These are phyloP conservation scores for Pampusana beccarii DNA, from an alignment of 2,113 vertebrate species.

Conservation along the genomic window DNA sequence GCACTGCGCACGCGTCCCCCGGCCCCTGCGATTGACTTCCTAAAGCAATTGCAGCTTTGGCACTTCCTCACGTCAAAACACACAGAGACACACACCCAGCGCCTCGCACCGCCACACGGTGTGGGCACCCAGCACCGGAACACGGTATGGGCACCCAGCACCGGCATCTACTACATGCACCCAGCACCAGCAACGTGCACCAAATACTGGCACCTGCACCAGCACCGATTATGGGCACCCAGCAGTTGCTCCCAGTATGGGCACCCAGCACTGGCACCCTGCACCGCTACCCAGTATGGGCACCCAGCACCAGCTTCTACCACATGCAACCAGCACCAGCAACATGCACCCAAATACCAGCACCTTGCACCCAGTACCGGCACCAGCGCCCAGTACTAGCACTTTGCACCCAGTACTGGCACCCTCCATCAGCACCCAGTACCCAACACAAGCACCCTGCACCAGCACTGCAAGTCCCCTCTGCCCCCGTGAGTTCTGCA, in stretches of 20 bases:
- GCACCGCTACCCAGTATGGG: background rate
- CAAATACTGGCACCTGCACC: too few relatives aligned
- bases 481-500: background rate
- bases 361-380: background rate
- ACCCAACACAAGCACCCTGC: background rate
- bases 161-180: background rate
- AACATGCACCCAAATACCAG: too few relatives aligned
- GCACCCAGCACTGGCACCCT: too few relatives aligned
- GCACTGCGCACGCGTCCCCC: background rate
- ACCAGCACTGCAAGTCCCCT: background rate
- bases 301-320: too few relatives aligned
- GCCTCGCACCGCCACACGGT: too few relatives aligned
- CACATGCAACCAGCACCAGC: too few relatives aligned
- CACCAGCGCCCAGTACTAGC: too few relatives aligned
- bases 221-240: too few relatives aligned
- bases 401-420: background rate
- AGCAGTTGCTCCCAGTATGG: too few relatives aligned
- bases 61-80: conserved; percentile 67
- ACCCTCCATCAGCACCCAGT: background rate
- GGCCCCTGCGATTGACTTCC: conserved; percentile 61
- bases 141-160: background rate
- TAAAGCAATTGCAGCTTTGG: conserved; percentile 65
- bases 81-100: background rate
- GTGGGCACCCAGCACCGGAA: background rate
- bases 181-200: background rate